phyloP scores from a whole-genome alignment of 2,797 vertebrate species.

The Acridotheres tristis region DNA sequence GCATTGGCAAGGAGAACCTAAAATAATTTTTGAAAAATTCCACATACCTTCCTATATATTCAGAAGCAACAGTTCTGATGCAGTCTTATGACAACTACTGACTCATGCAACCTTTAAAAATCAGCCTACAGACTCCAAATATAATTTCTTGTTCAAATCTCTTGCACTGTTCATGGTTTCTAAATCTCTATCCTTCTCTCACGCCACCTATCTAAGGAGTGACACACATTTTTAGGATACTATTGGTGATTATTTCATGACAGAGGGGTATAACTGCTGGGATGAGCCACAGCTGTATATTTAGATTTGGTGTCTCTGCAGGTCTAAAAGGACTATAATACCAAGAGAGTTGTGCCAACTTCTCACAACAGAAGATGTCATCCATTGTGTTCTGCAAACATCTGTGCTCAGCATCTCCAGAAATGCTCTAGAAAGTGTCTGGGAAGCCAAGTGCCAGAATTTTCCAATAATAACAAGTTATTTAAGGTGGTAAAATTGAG shows the following conservation, averaged over 20 bases:
- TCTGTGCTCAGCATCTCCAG: neutral
- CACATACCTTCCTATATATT: neutral
- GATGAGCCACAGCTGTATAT: neutral
- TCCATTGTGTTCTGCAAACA: neutral
- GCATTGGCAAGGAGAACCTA: neutral
- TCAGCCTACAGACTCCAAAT: neutral
- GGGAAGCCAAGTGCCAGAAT: fast-evolving
- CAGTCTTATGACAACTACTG: neutral
- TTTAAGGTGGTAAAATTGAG: neutral
- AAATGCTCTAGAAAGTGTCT: neutral
- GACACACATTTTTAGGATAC: neutral
- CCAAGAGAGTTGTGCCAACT: neutral
- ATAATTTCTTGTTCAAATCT: neutral
- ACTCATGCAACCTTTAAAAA: neutral
- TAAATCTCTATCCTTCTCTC: neutral
- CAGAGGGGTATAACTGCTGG: neutral
- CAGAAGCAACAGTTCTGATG: neutral
- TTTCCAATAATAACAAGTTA: neutral
- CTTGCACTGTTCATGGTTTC: neutral
- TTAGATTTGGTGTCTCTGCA: neutral
- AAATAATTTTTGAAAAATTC: neutral
- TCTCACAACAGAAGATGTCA: neutral
- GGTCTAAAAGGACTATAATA: neutral
- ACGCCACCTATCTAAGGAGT: neutral
- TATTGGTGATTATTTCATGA: neutral